Evolutionary conservation across 2,888 invertebrate genomes (phyloP).

Genomic region (Eupeodes latifasciatus): DNA sequence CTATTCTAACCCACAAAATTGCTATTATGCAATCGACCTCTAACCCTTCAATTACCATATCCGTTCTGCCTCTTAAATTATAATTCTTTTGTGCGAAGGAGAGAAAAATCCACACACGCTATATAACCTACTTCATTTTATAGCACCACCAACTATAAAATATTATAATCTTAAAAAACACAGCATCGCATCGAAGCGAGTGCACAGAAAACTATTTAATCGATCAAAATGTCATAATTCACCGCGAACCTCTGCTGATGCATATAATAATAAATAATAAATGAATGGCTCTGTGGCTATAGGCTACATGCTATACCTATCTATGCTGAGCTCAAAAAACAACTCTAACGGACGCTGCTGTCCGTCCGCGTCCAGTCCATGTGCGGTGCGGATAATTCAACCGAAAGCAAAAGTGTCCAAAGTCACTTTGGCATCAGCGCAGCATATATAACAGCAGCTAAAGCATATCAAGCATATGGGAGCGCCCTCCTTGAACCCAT

Average conservation of each 20-base stretch:
- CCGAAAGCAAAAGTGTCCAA: slow-evolving; percentile 68
- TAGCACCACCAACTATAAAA: background rate
- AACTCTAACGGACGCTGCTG: slow-evolving; percentile 1
- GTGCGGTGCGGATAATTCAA: slow-evolving; percentile 42
- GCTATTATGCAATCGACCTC: slow-evolving; percentile 68
- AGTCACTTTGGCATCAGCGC: slow-evolving; percentile 1
- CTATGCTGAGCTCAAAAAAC: background rate
- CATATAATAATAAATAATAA: slow-evolving; percentile 17
- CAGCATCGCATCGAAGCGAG: slow-evolving; percentile 26
- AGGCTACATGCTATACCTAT: background rate
- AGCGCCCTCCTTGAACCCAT: slow-evolving; percentile 65
- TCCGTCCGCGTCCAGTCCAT: background rate
- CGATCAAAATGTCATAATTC: slow-evolving; percentile 76
- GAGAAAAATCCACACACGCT: slow-evolving; percentile 1
- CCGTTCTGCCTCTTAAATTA: slow-evolving; percentile 61
- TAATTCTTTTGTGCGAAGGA: slow-evolving; percentile 37
- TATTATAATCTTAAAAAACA: background rate
- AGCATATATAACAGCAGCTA: background rate
- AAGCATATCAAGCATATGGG: slow-evolving; percentile 48
- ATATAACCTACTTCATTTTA: background rate
- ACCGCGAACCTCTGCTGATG: slow-evolving; percentile 43
- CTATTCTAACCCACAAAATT: slow-evolving; percentile 44
- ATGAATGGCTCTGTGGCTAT: background rate
- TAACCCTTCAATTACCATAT: slow-evolving; percentile 72
- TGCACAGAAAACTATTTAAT: slow-evolving; percentile 56